phyloP scores from a whole-genome alignment of 1,140 invertebrate species.

The Argopecten irradians region DNA sequence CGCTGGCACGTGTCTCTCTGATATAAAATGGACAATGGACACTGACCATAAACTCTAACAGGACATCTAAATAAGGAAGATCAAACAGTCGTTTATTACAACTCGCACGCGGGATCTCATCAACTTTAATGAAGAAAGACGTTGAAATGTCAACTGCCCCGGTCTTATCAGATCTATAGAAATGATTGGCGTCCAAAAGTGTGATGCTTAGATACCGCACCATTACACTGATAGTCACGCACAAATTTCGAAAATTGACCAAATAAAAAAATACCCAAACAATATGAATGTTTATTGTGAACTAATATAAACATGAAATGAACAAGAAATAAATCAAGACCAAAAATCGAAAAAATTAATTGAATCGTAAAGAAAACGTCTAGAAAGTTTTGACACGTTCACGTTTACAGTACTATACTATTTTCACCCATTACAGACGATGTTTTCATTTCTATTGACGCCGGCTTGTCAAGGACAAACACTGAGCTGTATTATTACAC shows the following conservation, averaged over 20 bases:
- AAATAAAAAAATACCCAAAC: not conserved
- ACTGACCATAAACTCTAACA: not conserved
- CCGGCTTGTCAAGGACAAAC: not conserved
- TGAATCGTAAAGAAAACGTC: conserved; percentile 17
- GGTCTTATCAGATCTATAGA: not conserved
- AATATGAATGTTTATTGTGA: conserved; percentile 9
- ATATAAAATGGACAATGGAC: not conserved
- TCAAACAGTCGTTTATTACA: not conserved
- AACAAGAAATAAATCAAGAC: conserved; percentile 3
- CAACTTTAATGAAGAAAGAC: not conserved
- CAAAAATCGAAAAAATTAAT: conserved; percentile 23
- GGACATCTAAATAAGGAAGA: conserved; percentile 6
- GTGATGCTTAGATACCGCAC: not conserved
- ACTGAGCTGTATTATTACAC: not conserved
- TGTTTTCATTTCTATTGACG: conserved; percentile 18
- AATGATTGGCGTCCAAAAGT: not conserved
- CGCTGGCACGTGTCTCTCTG: not conserved
- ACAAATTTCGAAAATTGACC: not conserved
- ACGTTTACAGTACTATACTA: not conserved
- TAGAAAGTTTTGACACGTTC: not conserved
- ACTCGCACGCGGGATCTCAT: not conserved
- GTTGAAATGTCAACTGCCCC: not conserved
- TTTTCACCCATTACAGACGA: not conserved
- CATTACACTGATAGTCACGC: not conserved
- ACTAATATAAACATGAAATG: not conserved